Percentiles rank a stretch among this genome's conserved stretches.
Conservation (phyloP, 2,113 vertebrate species). For the Pelvicachromis taeniatus region DNA sequence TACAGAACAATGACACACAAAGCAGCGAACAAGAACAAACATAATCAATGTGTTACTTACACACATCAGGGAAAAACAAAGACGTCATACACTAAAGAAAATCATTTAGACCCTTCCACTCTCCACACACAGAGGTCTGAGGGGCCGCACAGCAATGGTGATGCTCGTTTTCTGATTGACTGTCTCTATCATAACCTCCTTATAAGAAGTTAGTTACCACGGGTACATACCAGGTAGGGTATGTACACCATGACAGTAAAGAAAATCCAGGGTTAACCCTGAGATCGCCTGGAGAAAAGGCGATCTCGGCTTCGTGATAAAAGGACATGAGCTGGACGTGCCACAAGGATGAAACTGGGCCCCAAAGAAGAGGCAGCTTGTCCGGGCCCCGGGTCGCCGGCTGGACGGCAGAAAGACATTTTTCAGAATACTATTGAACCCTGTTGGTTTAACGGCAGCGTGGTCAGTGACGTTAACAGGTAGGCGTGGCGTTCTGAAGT, state of each 20-base stretch:
- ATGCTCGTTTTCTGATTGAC: too few relatives aligned
- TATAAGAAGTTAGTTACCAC: neutral
- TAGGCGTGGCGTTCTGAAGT: neutral
- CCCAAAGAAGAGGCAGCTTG: rapidly evolving
- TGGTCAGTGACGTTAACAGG: neutral
- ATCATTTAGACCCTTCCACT: neutral
- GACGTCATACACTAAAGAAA: neutral
- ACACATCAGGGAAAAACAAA: neutral
- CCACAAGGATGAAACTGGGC: neutral
- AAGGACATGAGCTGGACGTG: neutral
- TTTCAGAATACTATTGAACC: neutral
- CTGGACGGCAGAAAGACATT: neutral
- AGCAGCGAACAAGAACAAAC: too few relatives aligned
- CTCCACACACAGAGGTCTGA: neutral
- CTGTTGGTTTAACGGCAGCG: neutral
- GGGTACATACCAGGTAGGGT: neutral
- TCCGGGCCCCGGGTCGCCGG: neutral
- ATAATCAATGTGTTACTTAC: neutral
- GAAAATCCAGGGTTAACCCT: neutral
- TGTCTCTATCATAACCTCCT: neutral
- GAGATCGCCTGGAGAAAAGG: neutral
- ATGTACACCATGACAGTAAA: neutral
- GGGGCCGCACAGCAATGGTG: neutral
- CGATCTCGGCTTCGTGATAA: too few relatives aligned
- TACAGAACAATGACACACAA: neutral